phyloP scores from a whole-genome alignment of 2,797 vertebrate species.

The Notolepis coatsorum region DNA sequence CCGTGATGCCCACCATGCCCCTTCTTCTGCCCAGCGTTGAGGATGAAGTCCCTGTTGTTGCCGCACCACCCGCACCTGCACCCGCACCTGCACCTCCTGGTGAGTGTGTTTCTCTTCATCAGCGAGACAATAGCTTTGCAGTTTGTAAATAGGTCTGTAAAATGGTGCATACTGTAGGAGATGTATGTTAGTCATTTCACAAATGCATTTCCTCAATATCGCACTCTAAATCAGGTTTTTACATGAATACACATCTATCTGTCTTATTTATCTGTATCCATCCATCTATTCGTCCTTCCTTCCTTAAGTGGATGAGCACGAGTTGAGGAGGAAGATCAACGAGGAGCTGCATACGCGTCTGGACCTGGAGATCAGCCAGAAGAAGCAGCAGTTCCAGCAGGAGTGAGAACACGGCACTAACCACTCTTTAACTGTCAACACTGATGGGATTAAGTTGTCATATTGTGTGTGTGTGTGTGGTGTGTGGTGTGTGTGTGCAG shows the following conservation, averaged over 20 bases:
- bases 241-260: too few relatives aligned
- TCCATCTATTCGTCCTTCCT: too few relatives aligned
- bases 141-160: too few relatives aligned
- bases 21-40: constrained; percentile 6
- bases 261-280: too few relatives aligned
- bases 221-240: too few relatives aligned
- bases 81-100: constrained; percentile 47
- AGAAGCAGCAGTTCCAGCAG: constrained; percentile 62
- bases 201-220: too few relatives aligned
- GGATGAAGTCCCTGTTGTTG: constrained; percentile 24
- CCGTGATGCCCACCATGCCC: constrained; percentile 29
- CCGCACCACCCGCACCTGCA: constrained; percentile 29
- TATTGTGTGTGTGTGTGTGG: background rate
- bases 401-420: constrained; percentile 58
- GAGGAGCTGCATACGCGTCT: constrained; percentile 68
- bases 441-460: background rate
- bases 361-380: constrained; percentile 70
- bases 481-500: constrained; percentile 44
- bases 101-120: constrained; percentile 23
- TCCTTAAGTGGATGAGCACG: constrained; percentile 61
- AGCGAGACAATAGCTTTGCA: background rate
- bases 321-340: constrained; percentile 66
- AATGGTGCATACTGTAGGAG: too few relatives aligned
- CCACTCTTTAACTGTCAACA: background rate
- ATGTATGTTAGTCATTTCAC: too few relatives aligned